Conservation (phyloP, 2,113 vertebrate species). For the Paracanthobrama guichenoti region DNA sequence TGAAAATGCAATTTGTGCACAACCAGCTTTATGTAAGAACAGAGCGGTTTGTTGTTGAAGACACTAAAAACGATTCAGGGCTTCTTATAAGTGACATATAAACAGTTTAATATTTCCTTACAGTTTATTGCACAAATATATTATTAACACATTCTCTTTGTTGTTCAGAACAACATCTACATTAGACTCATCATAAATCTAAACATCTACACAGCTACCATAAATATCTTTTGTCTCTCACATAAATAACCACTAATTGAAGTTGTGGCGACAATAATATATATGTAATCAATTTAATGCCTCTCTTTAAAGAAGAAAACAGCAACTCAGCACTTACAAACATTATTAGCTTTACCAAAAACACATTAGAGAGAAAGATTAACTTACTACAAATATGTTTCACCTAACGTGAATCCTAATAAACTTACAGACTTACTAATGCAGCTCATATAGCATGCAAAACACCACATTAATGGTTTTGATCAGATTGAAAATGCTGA, state of each 20-base stretch:
- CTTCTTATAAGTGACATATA: not conserved
- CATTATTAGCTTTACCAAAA: constrained; percentile 18
- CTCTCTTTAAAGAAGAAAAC: constrained; percentile 26
- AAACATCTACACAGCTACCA: not conserved
- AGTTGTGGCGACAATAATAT: constrained; percentile 28
- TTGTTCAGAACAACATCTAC: not conserved
- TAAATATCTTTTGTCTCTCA: constrained; percentile 11
- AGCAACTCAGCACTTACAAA: constrained; percentile 37
- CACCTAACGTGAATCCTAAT: constrained; percentile 47
- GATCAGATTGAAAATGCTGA: constrained; percentile 50
- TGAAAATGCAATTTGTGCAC: not conserved
- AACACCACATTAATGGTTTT: constrained; percentile 35
- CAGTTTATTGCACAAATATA: not conserved
- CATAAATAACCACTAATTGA: constrained; percentile 40
- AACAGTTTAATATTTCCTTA: not conserved
- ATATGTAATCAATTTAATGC: constrained; percentile 45
- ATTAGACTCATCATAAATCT: not conserved
- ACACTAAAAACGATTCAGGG: not conserved
- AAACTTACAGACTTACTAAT: constrained; percentile 16
- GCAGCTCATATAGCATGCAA: constrained; percentile 35
- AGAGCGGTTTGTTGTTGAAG: not conserved
- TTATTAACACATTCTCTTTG: not conserved
- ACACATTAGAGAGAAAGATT: constrained; percentile 32
- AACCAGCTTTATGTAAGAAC: not conserved
- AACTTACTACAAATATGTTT: constrained; percentile 38